Evolutionary conservation across 2,888 invertebrate genomes (phyloP).

Genomic region (Dendrolimus pini): DNA sequence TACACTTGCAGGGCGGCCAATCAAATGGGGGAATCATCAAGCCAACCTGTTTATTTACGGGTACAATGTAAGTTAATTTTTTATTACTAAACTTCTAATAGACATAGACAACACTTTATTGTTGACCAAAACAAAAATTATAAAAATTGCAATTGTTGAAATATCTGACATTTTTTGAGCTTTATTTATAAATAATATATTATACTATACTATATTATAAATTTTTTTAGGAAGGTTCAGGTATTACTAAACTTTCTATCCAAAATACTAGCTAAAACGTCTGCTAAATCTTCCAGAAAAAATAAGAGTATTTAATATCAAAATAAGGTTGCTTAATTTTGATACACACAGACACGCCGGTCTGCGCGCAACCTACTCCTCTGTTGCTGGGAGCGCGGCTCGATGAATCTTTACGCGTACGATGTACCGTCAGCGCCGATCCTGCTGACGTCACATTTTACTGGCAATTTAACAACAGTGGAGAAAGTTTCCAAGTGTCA

Average conservation of each 20-base stretch:
- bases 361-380: slow-evolving; percentile 83
- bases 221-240: no score
- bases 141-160: no score
- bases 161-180: no score
- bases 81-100: no score
- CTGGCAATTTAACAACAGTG: slow-evolving; percentile 94
- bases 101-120: no score
- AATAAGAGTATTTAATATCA: no score
- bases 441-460: slow-evolving; percentile 89
- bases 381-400: slow-evolving; percentile 87
- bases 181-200: no score
- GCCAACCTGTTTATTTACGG: slow-evolving; percentile 84
- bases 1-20: slow-evolving; percentile 91
- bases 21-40: slow-evolving; percentile 87
- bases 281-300: no score
- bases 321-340: neutral
- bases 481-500: slow-evolving; percentile 89
- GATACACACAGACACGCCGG: slow-evolving; percentile 82
- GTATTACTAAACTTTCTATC: no score
- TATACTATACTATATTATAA: no score
- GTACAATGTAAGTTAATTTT: slow-evolving; percentile 85
- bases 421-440: slow-evolving; percentile 91
- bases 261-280: no score
- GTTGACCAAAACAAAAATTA: no score
- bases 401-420: slow-evolving; percentile 87